A percentile compares a stretch with the other conserved stretches of the same genome.
These are phyloP conservation scores for Trissolcus japonicus DNA, from an alignment of 2,888 invertebrate genomes.

Conservation along the genomic window DNA sequence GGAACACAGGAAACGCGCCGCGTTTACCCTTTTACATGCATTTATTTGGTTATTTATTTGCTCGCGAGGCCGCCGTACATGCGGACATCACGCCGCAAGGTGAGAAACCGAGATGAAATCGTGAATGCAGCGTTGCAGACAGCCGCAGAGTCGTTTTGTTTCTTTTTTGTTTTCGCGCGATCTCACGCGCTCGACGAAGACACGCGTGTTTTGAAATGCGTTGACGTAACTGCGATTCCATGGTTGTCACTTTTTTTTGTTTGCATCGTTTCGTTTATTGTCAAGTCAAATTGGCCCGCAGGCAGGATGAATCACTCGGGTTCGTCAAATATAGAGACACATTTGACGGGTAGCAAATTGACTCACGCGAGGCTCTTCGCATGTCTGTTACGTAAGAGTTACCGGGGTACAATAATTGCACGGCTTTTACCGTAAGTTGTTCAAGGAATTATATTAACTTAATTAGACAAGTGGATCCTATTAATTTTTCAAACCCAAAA, in stretches of 20 bases:
- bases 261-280: slow-evolving; percentile 26
- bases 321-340: slow-evolving; percentile 43
- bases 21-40: slow-evolving; percentile 56
- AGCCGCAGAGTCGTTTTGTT: slow-evolving; percentile 31
- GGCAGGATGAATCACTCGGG: slow-evolving; percentile 45
- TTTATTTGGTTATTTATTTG: slow-evolving; percentile 57
- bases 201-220: slow-evolving; percentile 8
- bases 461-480: slow-evolving; percentile 4
- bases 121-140: slow-evolving; percentile 20
- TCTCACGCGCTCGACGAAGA: slow-evolving; percentile 19
- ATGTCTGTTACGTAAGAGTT: slow-evolving; percentile 42
- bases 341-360: slow-evolving; percentile 48
- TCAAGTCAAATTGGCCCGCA: slow-evolving; percentile 35
- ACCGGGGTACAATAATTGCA: slow-evolving; percentile 6
- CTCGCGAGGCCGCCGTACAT: slow-evolving; percentile 25
- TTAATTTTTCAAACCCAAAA: neutral
- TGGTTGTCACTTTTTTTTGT: slow-evolving; percentile 2
- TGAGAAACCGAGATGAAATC: slow-evolving; percentile 51
- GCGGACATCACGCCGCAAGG: slow-evolving; percentile 48
- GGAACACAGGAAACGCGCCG: slow-evolving; percentile 45
- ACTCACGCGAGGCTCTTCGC: slow-evolving; percentile 32
- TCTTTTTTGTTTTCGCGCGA: slow-evolving; percentile 16
- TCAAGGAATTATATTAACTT: slow-evolving; percentile 18
- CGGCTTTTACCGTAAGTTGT: slow-evolving; percentile 1
- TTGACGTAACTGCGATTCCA: slow-evolving; percentile 14